Percentiles rank a stretch among this genome's conserved stretches.
These are phyloP conservation scores for Bicyclus anynana DNA, from an alignment of 1,140 invertebrate genomes.

Conservation along the genomic window DNA sequence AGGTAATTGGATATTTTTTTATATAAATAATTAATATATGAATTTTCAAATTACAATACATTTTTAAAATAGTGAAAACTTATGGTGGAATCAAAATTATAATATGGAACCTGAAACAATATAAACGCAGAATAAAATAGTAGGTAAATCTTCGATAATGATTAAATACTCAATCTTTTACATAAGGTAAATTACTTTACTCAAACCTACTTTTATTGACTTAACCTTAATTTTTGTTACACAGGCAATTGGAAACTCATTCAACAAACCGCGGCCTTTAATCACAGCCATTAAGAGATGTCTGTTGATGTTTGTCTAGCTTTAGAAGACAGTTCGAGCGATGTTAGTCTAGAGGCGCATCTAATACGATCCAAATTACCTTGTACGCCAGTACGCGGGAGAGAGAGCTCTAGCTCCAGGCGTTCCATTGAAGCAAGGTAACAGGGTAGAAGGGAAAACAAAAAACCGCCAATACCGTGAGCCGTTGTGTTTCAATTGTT, in stretches of 20 bases:
- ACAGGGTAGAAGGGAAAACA: constrained; percentile 13
- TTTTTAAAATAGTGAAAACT: too few species aligned
- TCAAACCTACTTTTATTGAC: too few species aligned
- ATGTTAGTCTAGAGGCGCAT: constrained; percentile 20
- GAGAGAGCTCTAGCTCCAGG: constrained; percentile 18
- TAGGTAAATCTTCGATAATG: too few species aligned
- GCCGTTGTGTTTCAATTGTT: constrained; percentile 2
- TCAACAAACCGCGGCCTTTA: constrained; percentile 1
- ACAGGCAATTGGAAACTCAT: neutral
- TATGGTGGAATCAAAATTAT: too few species aligned
- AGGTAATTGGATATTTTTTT: too few species aligned
- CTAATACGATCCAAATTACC: constrained; percentile 22
- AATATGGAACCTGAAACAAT: too few species aligned
- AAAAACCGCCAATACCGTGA: neutral
- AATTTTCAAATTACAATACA: too few species aligned
- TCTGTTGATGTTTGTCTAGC: constrained; percentile 14
- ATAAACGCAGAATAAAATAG: too few species aligned
- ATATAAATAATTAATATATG: too few species aligned
- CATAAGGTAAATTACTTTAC: too few species aligned
- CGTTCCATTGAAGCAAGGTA: constrained; percentile 18
- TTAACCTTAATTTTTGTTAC: neutral
- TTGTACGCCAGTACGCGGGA: constrained; percentile 20
- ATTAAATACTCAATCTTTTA: too few species aligned
- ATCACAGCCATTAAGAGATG: neutral
- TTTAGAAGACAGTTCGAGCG: constrained; percentile 11